Base-by-base conservation (phyloP, 2,113 vertebrate species). In the Phodopus roborovskii region DNA sequence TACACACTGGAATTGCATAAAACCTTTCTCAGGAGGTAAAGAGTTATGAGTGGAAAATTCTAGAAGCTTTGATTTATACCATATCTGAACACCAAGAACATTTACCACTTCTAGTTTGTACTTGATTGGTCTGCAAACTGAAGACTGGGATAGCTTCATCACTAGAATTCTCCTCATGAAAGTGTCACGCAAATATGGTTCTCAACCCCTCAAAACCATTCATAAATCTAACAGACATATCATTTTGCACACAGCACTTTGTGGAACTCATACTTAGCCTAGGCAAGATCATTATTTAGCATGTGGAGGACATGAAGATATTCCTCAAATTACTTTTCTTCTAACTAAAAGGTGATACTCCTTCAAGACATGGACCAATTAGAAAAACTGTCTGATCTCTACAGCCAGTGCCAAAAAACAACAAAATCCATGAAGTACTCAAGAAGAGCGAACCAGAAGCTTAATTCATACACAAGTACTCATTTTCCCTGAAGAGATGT, bases 111-210 rank as follows among this genome's bases (percentile, higher is more conserved):
- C 66, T 36, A 42, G 30, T 22, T 91, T 89, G 28, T 20, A 4
- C 56, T 81, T 86, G 11, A 50, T 75, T 90, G 48, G 11, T 78
- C 78, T 70, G 6, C 26, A 82, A 83, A 53, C 4, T 11, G 2
- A 95, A 92, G 56, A 58, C 39, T 17, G 53, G 4, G 45, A 19
- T 22, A 22, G 70, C 24, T 73, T 94, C 74, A 64, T 42, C 15
- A 77, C 16, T 70, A 97, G 84, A 95, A 83, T 64, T 66, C 4
- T 93, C 39, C 58, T 86, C 19, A 58, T 33, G 50, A 79, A 86
- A 87, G 53, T 64, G 36, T 48, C n/a, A 33, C 13, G 1, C 28
- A 17, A 88, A 74, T 79, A 24, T 53, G 62, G 26, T 74, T 79
- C 6, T 74, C 48, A 79, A 70, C 48, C 19, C 73, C 66, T 1